Evolutionary conservation across 2,797 vertebrate species (phyloP), one percentile per base, ranked within the genome.

Genomic region (Ctenopoma kingsleyae): DNA sequence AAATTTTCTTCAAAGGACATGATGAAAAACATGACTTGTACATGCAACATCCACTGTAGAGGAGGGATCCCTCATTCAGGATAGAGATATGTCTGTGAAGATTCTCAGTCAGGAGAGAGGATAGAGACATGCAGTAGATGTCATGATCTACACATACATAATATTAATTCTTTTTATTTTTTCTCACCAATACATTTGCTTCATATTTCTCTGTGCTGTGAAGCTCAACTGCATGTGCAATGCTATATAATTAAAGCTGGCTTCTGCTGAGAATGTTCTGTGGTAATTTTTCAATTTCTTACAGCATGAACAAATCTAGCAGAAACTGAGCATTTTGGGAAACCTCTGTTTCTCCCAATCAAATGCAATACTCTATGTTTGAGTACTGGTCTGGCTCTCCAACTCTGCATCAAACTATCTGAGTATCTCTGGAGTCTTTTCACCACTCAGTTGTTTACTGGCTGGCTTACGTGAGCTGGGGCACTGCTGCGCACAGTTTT

Each of bases 381-480:
- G 9, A 23, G 15, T 70, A 30, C 36, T 20, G 12, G 50, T 59
- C 62, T 43, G 35, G 51, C 67, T 40, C 20, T 58, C 2, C 23
- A 57, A 47, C 58, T 64, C 58, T 17, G 17, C 8, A 35, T 36
- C 32, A 49, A 32, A 44, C 25, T 54, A 48, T n/a, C 4, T 1
- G 1, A 55, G 47, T 44, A 59, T 46, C 40, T 58, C 59, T 23
- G 17, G 40, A 16, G 32, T 61, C 68, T 44, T 55, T 53, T 62
- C 22, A 69, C 52, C 38, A 32, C 48, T 70, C 20, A 10, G 36
- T 77, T 85, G 71, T 67, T 79, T 73, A 57, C 74, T 73, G 44
- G 41, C 43, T 52, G 66, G 54, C 66, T 71, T 66, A 55, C 55
- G 47, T 64, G 44, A 64, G 71, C 66, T 62, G 36, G 60, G 71